phyloP scores from a whole-genome alignment of 2,113 vertebrate genomes.

The Oreocharis arfaki region DNA sequence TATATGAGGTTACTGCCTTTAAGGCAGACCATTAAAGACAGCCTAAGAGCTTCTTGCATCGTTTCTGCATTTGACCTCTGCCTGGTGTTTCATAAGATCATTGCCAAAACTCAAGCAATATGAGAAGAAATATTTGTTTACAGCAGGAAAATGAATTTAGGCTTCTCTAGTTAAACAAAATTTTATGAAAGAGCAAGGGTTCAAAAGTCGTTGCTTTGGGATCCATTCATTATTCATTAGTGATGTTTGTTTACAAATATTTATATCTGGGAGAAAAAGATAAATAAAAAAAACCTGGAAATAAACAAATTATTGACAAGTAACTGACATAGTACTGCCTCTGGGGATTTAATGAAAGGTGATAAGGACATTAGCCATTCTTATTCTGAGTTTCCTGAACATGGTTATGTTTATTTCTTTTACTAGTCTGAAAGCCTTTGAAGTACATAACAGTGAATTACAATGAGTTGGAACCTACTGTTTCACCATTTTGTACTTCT shows the following conservation, averaged over 20 bases:
- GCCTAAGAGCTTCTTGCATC: not conserved
- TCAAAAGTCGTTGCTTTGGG: not conserved
- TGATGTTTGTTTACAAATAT: not conserved
- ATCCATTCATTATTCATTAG: not conserved
- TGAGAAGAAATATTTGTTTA: not conserved
- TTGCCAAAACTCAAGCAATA: not conserved
- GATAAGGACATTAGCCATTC: not conserved
- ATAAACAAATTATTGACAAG: not conserved
- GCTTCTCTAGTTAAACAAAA: conserved; percentile 2
- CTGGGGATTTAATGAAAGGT: not conserved
- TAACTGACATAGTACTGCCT: not conserved
- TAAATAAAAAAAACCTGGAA: not conserved
- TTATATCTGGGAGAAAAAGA: not conserved
- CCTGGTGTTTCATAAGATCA: not conserved
- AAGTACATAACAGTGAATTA: not conserved
- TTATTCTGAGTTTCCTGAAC: not conserved
- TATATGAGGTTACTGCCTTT: not conserved
- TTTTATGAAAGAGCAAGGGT: not conserved
- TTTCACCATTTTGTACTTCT: not conserved
- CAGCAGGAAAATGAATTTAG: not conserved
- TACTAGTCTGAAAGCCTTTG: conserved; percentile 5
- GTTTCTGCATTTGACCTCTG: not conserved
- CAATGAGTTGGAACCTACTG: conserved; percentile 13
- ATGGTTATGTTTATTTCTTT: not conserved
- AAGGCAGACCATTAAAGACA: not conserved